Evolutionary conservation across 2,113 vertebrate genomes (phyloP).

Genomic region (Centropus unirufus): DNA sequence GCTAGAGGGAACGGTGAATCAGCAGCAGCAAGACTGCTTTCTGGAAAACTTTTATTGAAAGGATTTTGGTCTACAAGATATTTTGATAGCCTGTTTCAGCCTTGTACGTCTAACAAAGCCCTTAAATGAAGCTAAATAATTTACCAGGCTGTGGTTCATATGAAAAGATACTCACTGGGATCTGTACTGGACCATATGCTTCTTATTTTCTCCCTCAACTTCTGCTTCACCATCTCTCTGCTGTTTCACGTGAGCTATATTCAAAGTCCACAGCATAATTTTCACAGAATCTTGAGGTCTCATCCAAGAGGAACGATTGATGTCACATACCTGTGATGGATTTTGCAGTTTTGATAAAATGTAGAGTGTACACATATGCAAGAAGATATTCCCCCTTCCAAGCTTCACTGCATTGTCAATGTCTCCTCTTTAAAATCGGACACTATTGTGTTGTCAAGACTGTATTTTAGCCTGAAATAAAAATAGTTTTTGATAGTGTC

Average conservation of each 20-base stretch:
- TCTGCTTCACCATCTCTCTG: background rate
- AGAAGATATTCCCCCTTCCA: rapidly evolving
- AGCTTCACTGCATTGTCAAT: background rate
- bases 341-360: background rate
- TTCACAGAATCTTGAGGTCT: background rate
- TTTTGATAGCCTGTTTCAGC: background rate
- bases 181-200: background rate
- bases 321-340: background rate
- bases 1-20: background rate
- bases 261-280: background rate
- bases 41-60: background rate
- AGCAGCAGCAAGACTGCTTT: background rate
- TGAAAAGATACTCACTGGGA: background rate
- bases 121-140: background rate
- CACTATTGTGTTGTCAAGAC: background rate
- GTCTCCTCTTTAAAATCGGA: background rate
- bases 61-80: background rate
- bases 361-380: background rate
- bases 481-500: background rate
- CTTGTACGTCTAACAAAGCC: background rate
- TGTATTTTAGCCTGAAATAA: background rate
- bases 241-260: background rate
- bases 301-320: background rate
- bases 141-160: background rate
- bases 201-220: background rate